A percentile compares a stretch with the other conserved stretches of the same genome.
Conservation (phyloP, 2,888 invertebrate genomes). For the Portevinia maculata region DNA sequence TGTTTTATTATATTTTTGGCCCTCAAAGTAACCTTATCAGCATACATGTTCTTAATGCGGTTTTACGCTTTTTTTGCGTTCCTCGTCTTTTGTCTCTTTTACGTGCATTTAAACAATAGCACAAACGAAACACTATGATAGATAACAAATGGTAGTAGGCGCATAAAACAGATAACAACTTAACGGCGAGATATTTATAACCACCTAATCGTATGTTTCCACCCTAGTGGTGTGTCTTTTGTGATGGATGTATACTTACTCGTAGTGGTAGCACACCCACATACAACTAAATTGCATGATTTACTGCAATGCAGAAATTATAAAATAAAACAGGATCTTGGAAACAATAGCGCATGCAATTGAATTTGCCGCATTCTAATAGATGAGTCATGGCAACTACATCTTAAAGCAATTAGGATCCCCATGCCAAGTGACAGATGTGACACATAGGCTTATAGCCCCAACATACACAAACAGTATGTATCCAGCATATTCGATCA, state of each 20-base stretch:
- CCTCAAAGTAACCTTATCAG: slow-evolving; percentile 39
- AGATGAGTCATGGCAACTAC: slow-evolving; percentile 5
- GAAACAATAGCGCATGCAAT: slow-evolving; percentile 4
- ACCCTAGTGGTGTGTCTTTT: background rate
- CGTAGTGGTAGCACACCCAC: background rate
- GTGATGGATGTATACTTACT: background rate
- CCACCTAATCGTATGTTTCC: slow-evolving; percentile 1
- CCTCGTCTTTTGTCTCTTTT: slow-evolving; percentile 5
- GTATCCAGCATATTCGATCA: slow-evolving; percentile 1
- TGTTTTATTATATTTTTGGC: background rate
- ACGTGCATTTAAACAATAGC: slow-evolving; percentile 30
- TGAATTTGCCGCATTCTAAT: background rate
- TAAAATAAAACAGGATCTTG: background rate
- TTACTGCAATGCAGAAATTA: background rate
- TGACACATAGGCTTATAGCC: background rate
- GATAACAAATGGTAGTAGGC: slow-evolving; percentile 54
- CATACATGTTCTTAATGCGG: slow-evolving; percentile 49
- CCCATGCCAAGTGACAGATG: slow-evolving; percentile 11
- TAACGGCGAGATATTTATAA: slow-evolving; percentile 44
- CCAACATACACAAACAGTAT: background rate
- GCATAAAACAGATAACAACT: slow-evolving; percentile 43
- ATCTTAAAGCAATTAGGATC: background rate
- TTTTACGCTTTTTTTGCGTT: slow-evolving; percentile 27
- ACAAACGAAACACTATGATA: slow-evolving; percentile 24
- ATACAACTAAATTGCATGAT: background rate